These are phyloP conservation scores for Leptocoma aspasia DNA, from an alignment of 2,113 vertebrate species.

Conservation along the genomic window DNA sequence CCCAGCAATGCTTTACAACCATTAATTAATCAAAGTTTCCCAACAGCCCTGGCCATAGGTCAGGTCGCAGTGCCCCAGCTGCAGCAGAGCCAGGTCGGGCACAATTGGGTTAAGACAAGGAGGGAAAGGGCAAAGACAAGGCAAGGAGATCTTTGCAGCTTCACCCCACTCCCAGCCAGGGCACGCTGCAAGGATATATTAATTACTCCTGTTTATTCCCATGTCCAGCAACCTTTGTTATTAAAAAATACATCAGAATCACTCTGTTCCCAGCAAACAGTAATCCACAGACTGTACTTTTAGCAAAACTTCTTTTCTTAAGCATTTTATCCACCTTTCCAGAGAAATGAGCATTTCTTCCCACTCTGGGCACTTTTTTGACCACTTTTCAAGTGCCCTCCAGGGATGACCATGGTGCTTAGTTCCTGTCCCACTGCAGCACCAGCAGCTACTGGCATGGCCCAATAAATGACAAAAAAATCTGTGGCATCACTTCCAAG, in stretches of 20 bases:
- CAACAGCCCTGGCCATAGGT: background rate
- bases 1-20: background rate
- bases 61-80: background rate
- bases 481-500: background rate
- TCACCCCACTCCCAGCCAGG: background rate
- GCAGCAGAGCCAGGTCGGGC: background rate
- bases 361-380: background rate
- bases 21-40: background rate
- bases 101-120: background rate
- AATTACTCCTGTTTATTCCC: slow-evolving; percentile 20
- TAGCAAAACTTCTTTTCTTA: background rate
- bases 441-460: background rate
- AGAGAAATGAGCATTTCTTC: background rate
- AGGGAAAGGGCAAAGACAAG: background rate
- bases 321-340: background rate
- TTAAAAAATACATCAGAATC: slow-evolving; percentile 39
- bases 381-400: background rate
- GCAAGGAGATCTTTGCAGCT: background rate
- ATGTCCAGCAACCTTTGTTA: background rate
- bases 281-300: background rate
- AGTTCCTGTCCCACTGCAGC: background rate
- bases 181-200: background rate
- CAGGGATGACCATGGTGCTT: background rate
- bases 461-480: background rate
- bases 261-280: background rate